Evolutionary conservation across 2,888 invertebrate genomes (phyloP), one percentile per base, ranked within the genome.

Genomic region (Antitype chi): DNA sequence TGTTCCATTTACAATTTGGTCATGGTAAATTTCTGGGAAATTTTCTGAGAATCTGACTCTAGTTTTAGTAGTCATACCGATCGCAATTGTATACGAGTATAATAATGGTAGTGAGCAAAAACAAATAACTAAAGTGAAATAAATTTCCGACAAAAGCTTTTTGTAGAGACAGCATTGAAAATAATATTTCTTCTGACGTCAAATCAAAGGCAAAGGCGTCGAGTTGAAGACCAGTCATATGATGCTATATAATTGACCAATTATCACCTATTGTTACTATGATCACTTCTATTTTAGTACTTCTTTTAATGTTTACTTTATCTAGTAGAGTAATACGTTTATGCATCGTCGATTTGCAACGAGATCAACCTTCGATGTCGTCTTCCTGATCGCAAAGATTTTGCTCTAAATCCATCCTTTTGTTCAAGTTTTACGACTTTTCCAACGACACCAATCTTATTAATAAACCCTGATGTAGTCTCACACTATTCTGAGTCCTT

Each of bases 281-380:
- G 85, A 78, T 73, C 76, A 77, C 69, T 70, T 85, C 69, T 85
- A 84, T 82, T 77, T 82, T 60, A 78, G 62, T 57, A 60, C 23
- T 55, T 68, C 43, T 64, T 72, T 71, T 67, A 81, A 75, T 73
- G 69, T 77, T 68, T 75, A 81, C 78, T 78, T 81, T 83, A 76
- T 79, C 66, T 79, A 59, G 73, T 82, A 71, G 76, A 67, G 69
- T 69, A 70, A 63, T 75, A 63, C 68, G 62, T 91, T 87, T 84
- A 90, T 89, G 90, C 89, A 83, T 89, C 89, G 81, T 70, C 85
- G 81, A 87, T 90, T 92, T 91, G 89, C 87, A 88, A 84, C 80
- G 69, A 88, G 79, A 84, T 72, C 87, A 91, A 85, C 93, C 93
- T 93, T 92, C 91, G 72, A 66, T 73, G 66, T 72, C 74, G 63